phyloP scores from a whole-genome alignment of 2,797 vertebrate genomes.

The Notolabrus celidotus region DNA sequence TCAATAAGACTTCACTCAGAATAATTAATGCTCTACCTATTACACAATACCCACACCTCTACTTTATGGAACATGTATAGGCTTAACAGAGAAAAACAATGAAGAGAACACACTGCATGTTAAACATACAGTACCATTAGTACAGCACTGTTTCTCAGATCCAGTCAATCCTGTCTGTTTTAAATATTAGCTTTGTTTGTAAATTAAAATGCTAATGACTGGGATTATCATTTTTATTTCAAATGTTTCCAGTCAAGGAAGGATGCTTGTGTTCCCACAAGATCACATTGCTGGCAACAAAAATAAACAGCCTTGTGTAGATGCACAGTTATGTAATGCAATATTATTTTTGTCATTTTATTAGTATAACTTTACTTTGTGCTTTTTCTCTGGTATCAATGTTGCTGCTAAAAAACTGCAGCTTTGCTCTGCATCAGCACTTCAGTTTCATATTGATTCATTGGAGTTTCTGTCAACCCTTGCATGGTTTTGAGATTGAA shows the following conservation, averaged over 20 bases:
- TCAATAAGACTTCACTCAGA: slow-evolving; percentile 63
- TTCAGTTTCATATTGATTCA: slow-evolving; percentile 49
- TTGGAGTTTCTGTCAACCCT: slow-evolving; percentile 42
- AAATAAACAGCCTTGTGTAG: slow-evolving; percentile 5
- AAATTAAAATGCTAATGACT: slow-evolving; percentile 3
- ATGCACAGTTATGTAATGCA: slow-evolving; percentile 15
- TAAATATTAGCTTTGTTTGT: slow-evolving; percentile 2
- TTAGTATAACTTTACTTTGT: slow-evolving; percentile 16
- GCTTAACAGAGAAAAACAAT: slow-evolving; percentile 17
- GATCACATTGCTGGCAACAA: slow-evolving; percentile 4
- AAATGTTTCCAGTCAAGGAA: background rate
- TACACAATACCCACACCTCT: slow-evolving; percentile 39
- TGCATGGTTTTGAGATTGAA: slow-evolving; percentile 38
- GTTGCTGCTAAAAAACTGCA: too few relatives aligned
- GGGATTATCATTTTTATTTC: slow-evolving; percentile 11
- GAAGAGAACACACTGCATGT: background rate
- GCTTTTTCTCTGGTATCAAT: slow-evolving; percentile 13
- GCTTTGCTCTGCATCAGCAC: slow-evolving; percentile 13
- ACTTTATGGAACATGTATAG: slow-evolving; percentile 44
- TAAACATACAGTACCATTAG: slow-evolving; percentile 2
- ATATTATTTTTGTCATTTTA: slow-evolving; percentile 21
- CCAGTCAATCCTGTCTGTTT: background rate
- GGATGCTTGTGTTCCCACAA: slow-evolving; percentile 3
- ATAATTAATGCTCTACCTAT: slow-evolving; percentile 67
- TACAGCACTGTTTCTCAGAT: background rate